Percentiles rank a stretch among this genome's conserved stretches.
These are phyloP conservation scores for Pomacea maculata DNA, from an alignment of 1,140 invertebrate species.

Conservation along the genomic window DNA sequence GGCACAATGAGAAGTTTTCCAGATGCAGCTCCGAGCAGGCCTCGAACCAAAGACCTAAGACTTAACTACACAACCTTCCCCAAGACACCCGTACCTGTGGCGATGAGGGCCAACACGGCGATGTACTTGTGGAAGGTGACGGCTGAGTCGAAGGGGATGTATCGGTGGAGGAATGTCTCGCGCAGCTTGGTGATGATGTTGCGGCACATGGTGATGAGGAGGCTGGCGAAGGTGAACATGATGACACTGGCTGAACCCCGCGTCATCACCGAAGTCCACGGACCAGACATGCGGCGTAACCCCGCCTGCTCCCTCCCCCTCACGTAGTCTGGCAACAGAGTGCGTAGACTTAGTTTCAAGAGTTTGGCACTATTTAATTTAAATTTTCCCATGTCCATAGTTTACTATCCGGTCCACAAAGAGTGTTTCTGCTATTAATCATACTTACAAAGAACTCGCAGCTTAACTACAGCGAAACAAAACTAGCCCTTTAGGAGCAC, in stretches of 20 bases:
- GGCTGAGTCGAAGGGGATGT: slow-evolving; percentile 96
- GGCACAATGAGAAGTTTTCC: too few relatives aligned
- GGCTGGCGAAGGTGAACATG: slow-evolving; percentile 94
- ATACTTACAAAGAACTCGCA: not conserved
- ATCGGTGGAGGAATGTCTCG: slow-evolving; percentile 97
- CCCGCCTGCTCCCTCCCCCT: slow-evolving; percentile 87
- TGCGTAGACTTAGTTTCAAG: not conserved
- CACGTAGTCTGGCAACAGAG: slow-evolving; percentile 47
- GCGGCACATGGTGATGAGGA: slow-evolving; percentile 95
- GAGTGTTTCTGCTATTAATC: too few relatives aligned
- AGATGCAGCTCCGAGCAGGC: too few relatives aligned
- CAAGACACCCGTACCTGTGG: slow-evolving; percentile 67
- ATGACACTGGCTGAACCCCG: slow-evolving; percentile 94
- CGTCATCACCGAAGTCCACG: slow-evolving; percentile 92
- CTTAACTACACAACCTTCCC: too few relatives aligned
- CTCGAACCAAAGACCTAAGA: too few relatives aligned
- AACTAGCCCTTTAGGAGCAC: not conserved
- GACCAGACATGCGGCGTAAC: slow-evolving; percentile 95
- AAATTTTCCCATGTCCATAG: too few relatives aligned
- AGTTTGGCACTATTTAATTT: not conserved
- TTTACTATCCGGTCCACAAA: too few relatives aligned
- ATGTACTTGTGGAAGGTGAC: slow-evolving; percentile 99
- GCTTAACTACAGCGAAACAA: not conserved
- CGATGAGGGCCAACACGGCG: slow-evolving; percentile 93
- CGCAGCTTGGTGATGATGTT: slow-evolving; percentile 94